Conservation (phyloP, 2,888 invertebrate species). For the Drosophila longiperda region DNA sequence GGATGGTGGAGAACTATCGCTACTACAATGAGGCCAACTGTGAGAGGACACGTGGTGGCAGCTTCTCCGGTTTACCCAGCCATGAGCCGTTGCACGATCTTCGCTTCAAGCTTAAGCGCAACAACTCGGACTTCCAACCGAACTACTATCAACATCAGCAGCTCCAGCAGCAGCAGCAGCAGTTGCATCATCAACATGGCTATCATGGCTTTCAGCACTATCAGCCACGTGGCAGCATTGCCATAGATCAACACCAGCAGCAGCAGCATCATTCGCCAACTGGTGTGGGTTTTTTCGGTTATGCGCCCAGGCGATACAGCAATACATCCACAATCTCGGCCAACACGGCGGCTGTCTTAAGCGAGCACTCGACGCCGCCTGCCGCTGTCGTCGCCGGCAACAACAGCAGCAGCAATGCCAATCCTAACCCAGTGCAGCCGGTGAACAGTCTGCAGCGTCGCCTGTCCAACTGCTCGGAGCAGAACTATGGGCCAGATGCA, state of each 20-base stretch:
- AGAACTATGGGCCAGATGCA: slow-evolving; percentile 74
- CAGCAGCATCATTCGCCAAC: slow-evolving; percentile 51
- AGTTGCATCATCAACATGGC: slow-evolving; percentile 55
- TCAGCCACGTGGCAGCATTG: slow-evolving; percentile 77
- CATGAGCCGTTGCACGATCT: slow-evolving; percentile 80
- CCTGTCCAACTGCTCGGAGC: slow-evolving; percentile 84
- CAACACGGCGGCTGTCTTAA: slow-evolving; percentile 65
- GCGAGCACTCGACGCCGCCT: slow-evolving; percentile 50
- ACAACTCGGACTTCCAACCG: slow-evolving; percentile 84
- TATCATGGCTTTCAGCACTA: slow-evolving; percentile 58
- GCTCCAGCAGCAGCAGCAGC: slow-evolving; percentile 53
- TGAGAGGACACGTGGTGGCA: slow-evolving; percentile 84
- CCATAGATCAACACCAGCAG: slow-evolving; percentile 34
- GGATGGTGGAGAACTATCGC: slow-evolving; percentile 88
- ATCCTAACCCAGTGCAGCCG: slow-evolving; percentile 27
- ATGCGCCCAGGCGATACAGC: slow-evolving; percentile 87
- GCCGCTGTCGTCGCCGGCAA: slow-evolving; percentile 41
- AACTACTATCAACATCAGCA: slow-evolving; percentile 79
- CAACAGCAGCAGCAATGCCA: slow-evolving; percentile 36
- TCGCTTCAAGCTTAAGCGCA: slow-evolving; percentile 82
- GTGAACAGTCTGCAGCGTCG: slow-evolving; percentile 76
- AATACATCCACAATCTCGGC: slow-evolving; percentile 87
- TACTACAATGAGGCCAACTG: slow-evolving; percentile 85
- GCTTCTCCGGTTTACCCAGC: slow-evolving; percentile 85
- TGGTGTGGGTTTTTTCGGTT: slow-evolving; percentile 79